Base-by-base conservation (phyloP, 1,140 invertebrate species). In the Hycleus cichorii region DNA sequence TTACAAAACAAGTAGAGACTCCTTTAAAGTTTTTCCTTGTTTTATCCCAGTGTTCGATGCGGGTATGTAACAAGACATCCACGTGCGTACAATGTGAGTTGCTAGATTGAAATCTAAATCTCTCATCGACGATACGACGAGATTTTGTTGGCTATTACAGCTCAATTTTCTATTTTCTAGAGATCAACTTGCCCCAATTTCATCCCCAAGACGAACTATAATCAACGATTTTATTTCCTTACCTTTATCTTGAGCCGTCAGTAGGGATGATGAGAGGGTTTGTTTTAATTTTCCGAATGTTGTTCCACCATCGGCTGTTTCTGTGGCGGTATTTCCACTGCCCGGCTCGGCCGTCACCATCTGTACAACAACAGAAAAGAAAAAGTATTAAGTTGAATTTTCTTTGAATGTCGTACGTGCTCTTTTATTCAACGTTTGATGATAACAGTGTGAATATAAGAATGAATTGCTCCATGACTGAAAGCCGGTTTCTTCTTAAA, bases 161-260 rank as follows among this genome's bases (percentile, higher is more conserved):
- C 47, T 55, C 52, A 55, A 38, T 55, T 55, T 55, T 45, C 47
- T 55, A 55, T 55, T 55, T 55, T 46, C 52, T 27, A 32, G 44
- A 44, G 52, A 46, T 55, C 47, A 55, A 44, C 44, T 47, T 47
- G 52, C 52, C 52, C 44, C 52, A 44, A 55, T 55, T 55, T 55
- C 44, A 44, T 4, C 6, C 25, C 26, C 25, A 32, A 48, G 38
- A 4, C 12, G 6, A 32, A 5, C 1, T 32, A 44, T 26, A 43
- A 52, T 25, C 42, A 43, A 52, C 32, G 7, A 4, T 5, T 7
- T 5, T 7, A 32, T 32, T 1, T 42, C 18, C 9, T 67, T 74
- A 89, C 89, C 87, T 81, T 86, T 88, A 72, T 89, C 87, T 72
- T 89, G 88, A 42, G 86, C 86, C 42, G 83, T 89, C 69, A 90